These are phyloP conservation scores for Cynaeus angustus DNA, from an alignment of 2,888 invertebrate genomes.

Conservation along the genomic window DNA sequence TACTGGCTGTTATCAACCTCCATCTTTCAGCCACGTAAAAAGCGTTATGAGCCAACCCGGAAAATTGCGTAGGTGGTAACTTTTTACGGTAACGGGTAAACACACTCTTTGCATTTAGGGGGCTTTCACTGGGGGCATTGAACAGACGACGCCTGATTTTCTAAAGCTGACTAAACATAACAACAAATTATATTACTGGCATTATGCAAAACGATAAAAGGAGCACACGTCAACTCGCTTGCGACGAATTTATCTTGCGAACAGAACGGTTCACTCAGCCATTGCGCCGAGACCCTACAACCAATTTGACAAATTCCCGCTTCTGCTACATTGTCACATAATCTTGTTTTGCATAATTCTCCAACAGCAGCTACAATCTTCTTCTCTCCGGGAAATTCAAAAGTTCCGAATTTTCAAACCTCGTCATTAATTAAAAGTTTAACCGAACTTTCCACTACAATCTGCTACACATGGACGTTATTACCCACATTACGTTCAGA, in stretches of 20 bases:
- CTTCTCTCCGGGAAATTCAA: not conserved
- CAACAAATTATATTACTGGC: constrained; percentile 46
- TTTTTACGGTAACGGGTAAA: constrained; percentile 67
- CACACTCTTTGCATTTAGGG: constrained; percentile 59
- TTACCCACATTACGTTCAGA: too few species aligned
- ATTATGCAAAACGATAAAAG: constrained; percentile 38
- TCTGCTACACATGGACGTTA: too few species aligned
- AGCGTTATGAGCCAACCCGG: constrained; percentile 61
- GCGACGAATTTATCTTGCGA: constrained; percentile 16
- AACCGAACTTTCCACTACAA: too few species aligned
- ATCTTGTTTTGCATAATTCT: constrained; percentile 4
- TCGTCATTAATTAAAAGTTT: not conserved
- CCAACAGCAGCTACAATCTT: not conserved
- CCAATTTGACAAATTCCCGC: constrained; percentile 16
- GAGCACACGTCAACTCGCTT: constrained; percentile 31
- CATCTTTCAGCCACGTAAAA: constrained; percentile 66
- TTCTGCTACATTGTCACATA: constrained; percentile 4
- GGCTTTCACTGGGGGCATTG: constrained; percentile 20
- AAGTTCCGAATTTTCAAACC: not conserved
- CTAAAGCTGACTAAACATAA: constrained; percentile 48
- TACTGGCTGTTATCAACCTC: constrained; percentile 65
- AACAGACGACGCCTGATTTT: constrained; percentile 41
- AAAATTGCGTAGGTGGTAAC: constrained; percentile 68
- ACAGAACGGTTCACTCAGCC: not conserved
- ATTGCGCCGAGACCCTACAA: constrained; percentile 15